These are phyloP conservation scores for rabbit (Oryctolagus cuniculus) DNA, from an alignment of 2,113 vertebrate genomes.

Conservation along the genomic window DNA sequence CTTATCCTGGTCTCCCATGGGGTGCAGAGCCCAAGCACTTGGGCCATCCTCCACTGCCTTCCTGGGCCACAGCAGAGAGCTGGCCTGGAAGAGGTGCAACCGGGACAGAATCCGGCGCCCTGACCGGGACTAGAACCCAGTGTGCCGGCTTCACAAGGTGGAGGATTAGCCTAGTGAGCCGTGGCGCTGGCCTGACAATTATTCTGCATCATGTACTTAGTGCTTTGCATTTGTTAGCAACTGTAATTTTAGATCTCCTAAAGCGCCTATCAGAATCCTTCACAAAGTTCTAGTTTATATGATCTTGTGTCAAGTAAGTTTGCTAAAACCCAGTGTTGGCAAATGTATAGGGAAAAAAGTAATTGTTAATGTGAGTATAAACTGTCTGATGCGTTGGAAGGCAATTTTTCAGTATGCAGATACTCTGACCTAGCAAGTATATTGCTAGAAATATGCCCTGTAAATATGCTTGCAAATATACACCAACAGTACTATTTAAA, in stretches of 20 bases:
- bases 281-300: slow-evolving; percentile 1
- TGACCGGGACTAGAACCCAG: too few relatives aligned
- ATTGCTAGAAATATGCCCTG: neutral
- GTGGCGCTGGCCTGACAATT: too few relatives aligned
- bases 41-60: too few relatives aligned
- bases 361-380: neutral
- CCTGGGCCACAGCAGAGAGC: too few relatives aligned
- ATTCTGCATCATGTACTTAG: slow-evolving; percentile 5
- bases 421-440: neutral
- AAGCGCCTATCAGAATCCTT: neutral
- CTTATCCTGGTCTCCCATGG: too few relatives aligned
- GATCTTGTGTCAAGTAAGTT: slow-evolving; percentile 22
- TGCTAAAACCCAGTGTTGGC: slow-evolving; percentile 21
- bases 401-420: neutral
- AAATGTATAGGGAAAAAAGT: neutral
- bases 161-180: too few relatives aligned
- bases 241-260: neutral
- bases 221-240: neutral
- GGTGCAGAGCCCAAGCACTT: too few relatives aligned
- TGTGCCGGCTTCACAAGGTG: too few relatives aligned
- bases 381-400: neutral
- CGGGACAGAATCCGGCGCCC: too few relatives aligned
- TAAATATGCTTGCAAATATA: slow-evolving; percentile 24
- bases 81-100: too few relatives aligned
- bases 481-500: neutral